Base-by-base conservation (phyloP, 2,797 vertebrate species). In the Meda fulgida region DNA sequence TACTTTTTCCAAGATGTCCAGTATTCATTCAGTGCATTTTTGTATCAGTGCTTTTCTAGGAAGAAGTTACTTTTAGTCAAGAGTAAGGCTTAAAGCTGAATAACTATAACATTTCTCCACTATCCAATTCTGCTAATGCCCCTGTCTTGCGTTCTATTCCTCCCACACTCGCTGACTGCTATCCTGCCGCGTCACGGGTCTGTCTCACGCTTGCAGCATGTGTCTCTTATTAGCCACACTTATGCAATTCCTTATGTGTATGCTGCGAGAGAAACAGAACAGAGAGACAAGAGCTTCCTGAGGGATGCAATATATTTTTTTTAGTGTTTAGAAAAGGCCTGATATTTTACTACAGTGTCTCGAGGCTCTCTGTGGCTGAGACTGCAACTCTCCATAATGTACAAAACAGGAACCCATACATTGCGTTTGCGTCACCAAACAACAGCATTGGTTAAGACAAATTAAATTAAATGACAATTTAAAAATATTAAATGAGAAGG, bases 121-220 rank as follows among this genome's bases (percentile, higher is more conserved):
- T 63, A 46, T 46, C 16, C 46, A 18, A 18, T 5, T 48, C 46
- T 6, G 46, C 29, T 31, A 3, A 31, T 31, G 29, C 16, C 14
- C 16, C 14, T 87, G 53, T 88, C 83, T 82, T 89, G 89, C 84
- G 87, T 89, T 88, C 84, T 90, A 88, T 90, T 78, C 85, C 65
- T 36, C 71, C 71, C 89, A 89, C 92, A 92, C 91, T 90, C 92
- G 91, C 91, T 90, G 91, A 91, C 92, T 93, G 90, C 87, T 92
- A 92, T 89, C 90, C 92, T 94, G 92, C 91, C 94, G 91, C 91
- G 63, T 89, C 92, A 91, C 92, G 91, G 90, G 92, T 94, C 91
- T 92, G 92, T 92, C 93, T 93, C 92, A 89, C 91, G 92, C 93
- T 94, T 92, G 93, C 93, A 93, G 91, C 94, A 94, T 90, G 93